Conservation (phyloP, 2,888 invertebrate species). For the Euclidia mi region DNA sequence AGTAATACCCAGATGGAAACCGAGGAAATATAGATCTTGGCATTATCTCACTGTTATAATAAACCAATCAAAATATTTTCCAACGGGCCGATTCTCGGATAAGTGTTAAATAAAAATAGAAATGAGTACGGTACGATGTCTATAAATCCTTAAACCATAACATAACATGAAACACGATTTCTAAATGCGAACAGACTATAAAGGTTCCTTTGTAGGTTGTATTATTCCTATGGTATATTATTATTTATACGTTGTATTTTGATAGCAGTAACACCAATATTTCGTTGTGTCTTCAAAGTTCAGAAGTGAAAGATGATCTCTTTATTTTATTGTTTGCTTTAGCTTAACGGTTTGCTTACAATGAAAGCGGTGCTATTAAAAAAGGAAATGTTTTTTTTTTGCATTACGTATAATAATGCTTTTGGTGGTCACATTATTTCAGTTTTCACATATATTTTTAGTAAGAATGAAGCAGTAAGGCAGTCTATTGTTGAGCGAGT, state of each 20-base stretch:
- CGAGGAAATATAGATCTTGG: background rate
- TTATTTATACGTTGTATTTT: too few relatives aligned
- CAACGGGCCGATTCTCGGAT: background rate
- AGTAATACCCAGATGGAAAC: background rate
- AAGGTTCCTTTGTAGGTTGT: too few relatives aligned
- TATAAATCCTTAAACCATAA: constrained; percentile 30
- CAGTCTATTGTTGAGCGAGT: constrained; percentile 35
- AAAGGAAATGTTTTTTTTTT: constrained; percentile 10
- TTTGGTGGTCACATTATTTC: constrained; percentile 23
- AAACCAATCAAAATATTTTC: constrained; percentile 1
- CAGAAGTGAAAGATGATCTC: background rate
- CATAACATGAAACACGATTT: constrained; percentile 41
- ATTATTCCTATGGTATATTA: too few relatives aligned
- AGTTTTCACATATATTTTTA: constrained; percentile 33
- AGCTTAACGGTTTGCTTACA: background rate
- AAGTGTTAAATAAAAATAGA: constrained; percentile 27
- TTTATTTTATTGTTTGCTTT: background rate
- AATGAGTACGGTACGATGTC: constrained; percentile 13
- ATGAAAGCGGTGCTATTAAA: background rate
- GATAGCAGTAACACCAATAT: too few relatives aligned
- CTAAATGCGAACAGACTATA: constrained; percentile 18
- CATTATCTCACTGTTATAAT: background rate
- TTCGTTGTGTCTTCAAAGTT: background rate
- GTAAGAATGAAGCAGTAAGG: constrained; percentile 37
- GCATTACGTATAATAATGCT: constrained; percentile 6